These are phyloP conservation scores for Eristalis tenax DNA, from an alignment of 2,888 invertebrate genomes.

Conservation along the genomic window DNA sequence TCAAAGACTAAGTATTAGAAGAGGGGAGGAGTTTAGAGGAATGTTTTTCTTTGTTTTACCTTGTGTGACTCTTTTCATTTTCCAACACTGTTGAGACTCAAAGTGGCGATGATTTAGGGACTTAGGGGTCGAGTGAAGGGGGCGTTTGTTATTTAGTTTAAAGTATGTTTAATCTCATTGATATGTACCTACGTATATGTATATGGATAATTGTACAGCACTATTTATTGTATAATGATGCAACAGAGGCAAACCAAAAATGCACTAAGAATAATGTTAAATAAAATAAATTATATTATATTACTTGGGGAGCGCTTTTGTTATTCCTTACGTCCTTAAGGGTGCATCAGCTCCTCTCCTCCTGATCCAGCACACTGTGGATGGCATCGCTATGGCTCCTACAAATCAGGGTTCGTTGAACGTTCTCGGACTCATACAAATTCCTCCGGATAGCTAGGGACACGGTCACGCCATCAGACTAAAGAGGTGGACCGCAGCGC, in stretches of 20 bases:
- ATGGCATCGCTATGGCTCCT: no score
- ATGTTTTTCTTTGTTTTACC: background rate
- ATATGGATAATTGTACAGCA: slow-evolving; percentile 69
- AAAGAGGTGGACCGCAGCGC: no score
- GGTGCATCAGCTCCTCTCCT: no score
- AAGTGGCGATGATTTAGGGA: background rate
- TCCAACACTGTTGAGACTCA: background rate
- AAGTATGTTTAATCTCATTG: slow-evolving; percentile 40
- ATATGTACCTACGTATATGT: slow-evolving; percentile 28
- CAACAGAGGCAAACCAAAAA: slow-evolving; percentile 49
- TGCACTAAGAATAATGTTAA: slow-evolving; percentile 71
- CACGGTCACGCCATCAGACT: no score
- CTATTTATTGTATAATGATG: slow-evolving; percentile 68
- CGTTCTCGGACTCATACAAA: no score
- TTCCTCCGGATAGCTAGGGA: no score
- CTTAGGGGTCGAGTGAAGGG: background rate
- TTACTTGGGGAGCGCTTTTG: slow-evolving; percentile 1
- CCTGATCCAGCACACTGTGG: no score
- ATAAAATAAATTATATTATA: slow-evolving; percentile 68
- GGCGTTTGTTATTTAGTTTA: slow-evolving; percentile 39
- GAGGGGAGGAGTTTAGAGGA: background rate
- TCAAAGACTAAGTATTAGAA: slow-evolving; percentile 61
- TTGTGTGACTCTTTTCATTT: background rate
- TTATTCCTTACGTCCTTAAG: background rate
- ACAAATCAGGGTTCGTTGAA: no score